Base-by-base conservation (phyloP, 1,140 invertebrate species). In the Monomorium pharaonis region DNA sequence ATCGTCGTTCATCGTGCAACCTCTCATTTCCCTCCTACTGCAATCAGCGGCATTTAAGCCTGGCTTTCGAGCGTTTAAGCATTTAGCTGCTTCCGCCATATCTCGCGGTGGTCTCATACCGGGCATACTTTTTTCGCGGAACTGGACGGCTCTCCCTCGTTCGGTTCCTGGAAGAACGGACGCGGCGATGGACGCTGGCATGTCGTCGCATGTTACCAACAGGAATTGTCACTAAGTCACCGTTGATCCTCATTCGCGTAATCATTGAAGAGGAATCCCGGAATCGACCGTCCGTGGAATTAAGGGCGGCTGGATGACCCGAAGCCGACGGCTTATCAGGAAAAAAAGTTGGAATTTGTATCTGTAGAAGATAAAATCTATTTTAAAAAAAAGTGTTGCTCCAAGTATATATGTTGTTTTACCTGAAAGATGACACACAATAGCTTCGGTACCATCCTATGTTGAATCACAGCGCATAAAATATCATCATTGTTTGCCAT, bases 11-110 rank as follows among this genome's bases (percentile, higher is more conserved):
- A 54, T 87, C 89, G 88, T 87, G 86, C 78, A 92, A 92, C 91
- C 87, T 90, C 91, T 94, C 90, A 92, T 93, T 94, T 94, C 91
- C 92, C 92, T 94, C 93, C 91, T 92, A 94, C 94, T 93, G 90
- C 90, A 93, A 94, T 94, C 91, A 90, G 91, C 89, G 85, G 83
- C 89, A 90, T 93, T 94, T 92, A 92, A 93, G 90, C 86, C 67
- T 83, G 89, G 63, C 74, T 90, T 88, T 91, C 88, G 87, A 90
- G 87, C 91, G 89, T 94, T 94, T 94, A 93, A 91, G 89, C 85
- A 92, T 92, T 94, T 93, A 93, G 90, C 87, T 85, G 91, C 90
- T 94, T 94, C 94, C 94, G 92, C 86, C 86, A 84, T 88, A 88
- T 89, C 78, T 80, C 72, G 67, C 51, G 69, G 69, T 90, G 47